Evolutionary conservation across 1,140 invertebrate species (phyloP), one percentile per base, ranked within the genome.

Genomic region (Hyposmocoma kahamanoa): DNA sequence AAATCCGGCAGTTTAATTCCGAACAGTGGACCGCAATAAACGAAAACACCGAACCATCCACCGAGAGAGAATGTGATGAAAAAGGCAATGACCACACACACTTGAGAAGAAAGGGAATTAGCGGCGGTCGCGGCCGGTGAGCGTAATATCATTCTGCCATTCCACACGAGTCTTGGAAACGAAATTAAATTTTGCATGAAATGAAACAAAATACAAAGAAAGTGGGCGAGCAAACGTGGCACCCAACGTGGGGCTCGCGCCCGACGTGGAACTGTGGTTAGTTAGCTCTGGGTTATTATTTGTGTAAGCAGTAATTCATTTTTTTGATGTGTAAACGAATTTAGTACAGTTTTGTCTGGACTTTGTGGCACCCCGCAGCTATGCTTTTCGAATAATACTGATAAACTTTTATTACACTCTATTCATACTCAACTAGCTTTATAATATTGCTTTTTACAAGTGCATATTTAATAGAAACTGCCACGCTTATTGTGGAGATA

Each of bases 151-250:
- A 84, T 84, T 84, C 80, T 78, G 59, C 59, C 77, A 84, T 84
- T 84, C 80, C 80, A 60, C 59, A 66, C 78, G 80, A 80, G 77
- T 84, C 80, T 84, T 82, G 78, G 79, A 84, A 84, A 76, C 80
- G 77, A 81, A 84, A 84, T 84, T 84, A 81, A 84, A 84, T 84
- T 82, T 82, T 80, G 78, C 81, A 84, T 84, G 81, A 82, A 84
- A 82, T 82, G 72, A 76, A 80, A 84, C 77, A 76, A 81, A 74
- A 81, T 80, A 84, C 76, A 84, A 84, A 84, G 81, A 84, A 84
- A 82, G 71, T 76, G 74, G 74, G 48, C 53, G 65, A 58, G 80
- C 80, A 84, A 81, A 73, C 15, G 62, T 71, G 72, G 67, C 66
- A 64, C 50, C 62, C 60, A 62, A 61, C 66, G 72, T 60, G 74